A percentile compares a stretch with the other conserved stretches of the same genome.
Conservation (phyloP, 2,888 invertebrate genomes). For the Drosophila mimica region DNA sequence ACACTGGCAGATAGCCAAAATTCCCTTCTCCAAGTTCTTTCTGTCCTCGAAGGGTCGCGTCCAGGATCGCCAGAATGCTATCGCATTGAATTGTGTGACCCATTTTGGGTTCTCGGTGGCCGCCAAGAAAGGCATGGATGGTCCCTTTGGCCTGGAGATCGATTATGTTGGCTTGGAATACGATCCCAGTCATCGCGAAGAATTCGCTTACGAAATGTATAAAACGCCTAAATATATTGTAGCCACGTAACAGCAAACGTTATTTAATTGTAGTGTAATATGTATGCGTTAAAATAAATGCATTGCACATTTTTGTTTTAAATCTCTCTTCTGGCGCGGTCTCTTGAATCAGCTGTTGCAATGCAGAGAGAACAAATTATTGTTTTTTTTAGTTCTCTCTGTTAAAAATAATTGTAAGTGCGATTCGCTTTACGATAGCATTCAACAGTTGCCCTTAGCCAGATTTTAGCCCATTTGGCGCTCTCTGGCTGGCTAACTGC, state of each 20-base stretch:
- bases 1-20: constrained; percentile 98
- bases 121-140: constrained; percentile 90
- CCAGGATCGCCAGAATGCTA: constrained; percentile 91
- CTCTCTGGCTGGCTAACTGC: not conserved
- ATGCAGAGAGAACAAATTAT: constrained; percentile 4
- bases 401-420: constrained; percentile 45
- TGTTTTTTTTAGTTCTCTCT: not conserved
- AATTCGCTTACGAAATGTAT: constrained; percentile 98
- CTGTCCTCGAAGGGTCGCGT: constrained; percentile 92
- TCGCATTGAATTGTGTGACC: constrained; percentile 88
- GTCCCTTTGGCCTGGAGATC: constrained; percentile 94
- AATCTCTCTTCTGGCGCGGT: constrained; percentile 1
- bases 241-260: constrained; percentile 85
- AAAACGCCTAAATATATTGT: constrained; percentile 89
- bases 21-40: constrained; percentile 97
- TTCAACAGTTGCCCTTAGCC: not conserved
- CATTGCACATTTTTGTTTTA: constrained; percentile 27
- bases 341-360: constrained; percentile 63
- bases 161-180: constrained; percentile 95
- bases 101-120: constrained; percentile 93
- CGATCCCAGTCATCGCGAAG: constrained; percentile 92
- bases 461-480: not conserved
- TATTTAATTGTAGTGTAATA: constrained; percentile 52
- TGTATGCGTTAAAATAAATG: constrained; percentile 40
- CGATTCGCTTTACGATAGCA: not conserved